Percentiles rank a stretch among this genome's conserved stretches.
Conservation (phyloP, 2,797 vertebrate genomes). For the Diglossa cyanea region DNA sequence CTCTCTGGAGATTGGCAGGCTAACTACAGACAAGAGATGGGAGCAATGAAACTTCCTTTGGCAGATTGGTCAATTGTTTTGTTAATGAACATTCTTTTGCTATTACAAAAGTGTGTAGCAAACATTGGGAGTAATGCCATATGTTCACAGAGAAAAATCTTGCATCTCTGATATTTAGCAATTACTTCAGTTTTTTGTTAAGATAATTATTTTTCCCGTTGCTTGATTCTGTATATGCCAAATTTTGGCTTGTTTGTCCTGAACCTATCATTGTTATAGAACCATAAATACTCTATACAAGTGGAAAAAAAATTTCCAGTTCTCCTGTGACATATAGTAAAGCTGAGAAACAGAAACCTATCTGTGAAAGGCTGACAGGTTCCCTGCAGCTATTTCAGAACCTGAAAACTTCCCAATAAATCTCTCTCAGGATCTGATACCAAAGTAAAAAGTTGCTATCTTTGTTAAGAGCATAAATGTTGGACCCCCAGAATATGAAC, state of each 20-base stretch:
- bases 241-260: background rate
- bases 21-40: background rate
- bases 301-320: background rate
- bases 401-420: background rate
- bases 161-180: background rate
- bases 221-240: background rate
- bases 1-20: background rate
- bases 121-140: background rate
- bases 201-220: background rate
- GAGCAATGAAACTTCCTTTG: background rate
- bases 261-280: background rate
- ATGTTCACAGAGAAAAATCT: background rate
- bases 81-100: background rate
- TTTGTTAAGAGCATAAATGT: background rate
- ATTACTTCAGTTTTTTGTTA: background rate
- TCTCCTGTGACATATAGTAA: background rate
- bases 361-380: background rate
- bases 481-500: background rate
- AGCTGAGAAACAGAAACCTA: background rate
- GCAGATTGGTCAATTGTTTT: background rate
- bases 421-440: background rate
- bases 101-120: background rate
- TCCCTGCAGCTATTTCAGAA: background rate
- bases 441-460: background rate
- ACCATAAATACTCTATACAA: background rate